Evolutionary conservation across 2,888 invertebrate species (phyloP).

Genomic region (Sthenelais limicola): DNA sequence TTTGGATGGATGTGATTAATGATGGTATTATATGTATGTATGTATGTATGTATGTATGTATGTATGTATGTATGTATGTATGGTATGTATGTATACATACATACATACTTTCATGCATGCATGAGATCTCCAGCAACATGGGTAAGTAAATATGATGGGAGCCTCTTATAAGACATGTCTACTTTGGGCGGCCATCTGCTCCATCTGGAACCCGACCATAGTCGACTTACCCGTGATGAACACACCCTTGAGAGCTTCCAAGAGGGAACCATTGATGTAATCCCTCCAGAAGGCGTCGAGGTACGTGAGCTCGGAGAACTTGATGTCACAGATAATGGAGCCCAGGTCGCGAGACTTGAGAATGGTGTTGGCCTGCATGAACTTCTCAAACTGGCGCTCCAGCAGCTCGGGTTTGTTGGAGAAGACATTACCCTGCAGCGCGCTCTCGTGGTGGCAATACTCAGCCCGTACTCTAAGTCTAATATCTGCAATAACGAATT

Average conservation of each 20-base stretch:
- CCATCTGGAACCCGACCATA: too few relatives aligned
- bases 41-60: too few relatives aligned
- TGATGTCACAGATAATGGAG: conserved; percentile 69
- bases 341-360: conserved; percentile 68
- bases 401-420: conserved; percentile 64
- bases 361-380: conserved; percentile 66
- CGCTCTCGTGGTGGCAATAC: conserved; percentile 61
- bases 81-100: not conserved
- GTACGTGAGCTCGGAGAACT: conserved; percentile 69
- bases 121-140: too few relatives aligned
- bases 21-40: too few relatives aligned
- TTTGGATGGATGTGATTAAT: too few relatives aligned
- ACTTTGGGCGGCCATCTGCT: too few relatives aligned
- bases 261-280: conserved; percentile 67
- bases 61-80: too few relatives aligned
- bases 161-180: too few relatives aligned
- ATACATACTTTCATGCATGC: not conserved
- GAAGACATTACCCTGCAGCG: conserved; percentile 61
- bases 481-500: conserved; percentile 58
- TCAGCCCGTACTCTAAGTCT: conserved; percentile 66
- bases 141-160: too few relatives aligned
- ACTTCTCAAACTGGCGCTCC: conserved; percentile 66
- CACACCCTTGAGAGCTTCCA: conserved; percentile 67
- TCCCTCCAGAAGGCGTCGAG: conserved; percentile 71
- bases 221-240: conserved; percentile 63